Base-by-base conservation (phyloP, 2,113 vertebrate species). In the Geococcyx californianus region DNA sequence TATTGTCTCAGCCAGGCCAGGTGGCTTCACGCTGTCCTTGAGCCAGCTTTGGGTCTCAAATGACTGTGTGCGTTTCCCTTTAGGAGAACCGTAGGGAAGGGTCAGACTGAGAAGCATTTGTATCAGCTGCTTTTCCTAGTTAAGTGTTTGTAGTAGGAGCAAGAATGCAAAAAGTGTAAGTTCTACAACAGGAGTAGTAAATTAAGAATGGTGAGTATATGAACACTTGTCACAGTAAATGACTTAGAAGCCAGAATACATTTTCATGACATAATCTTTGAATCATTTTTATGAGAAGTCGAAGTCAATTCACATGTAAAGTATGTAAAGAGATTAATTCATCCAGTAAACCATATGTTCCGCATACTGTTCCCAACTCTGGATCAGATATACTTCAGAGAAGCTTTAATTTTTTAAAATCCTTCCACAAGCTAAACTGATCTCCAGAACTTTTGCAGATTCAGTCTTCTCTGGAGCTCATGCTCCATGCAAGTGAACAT, bases 251-350 rank as follows among this genome's bases (percentile, higher is more conserved):
- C 51, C 74, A 56, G 29, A 90, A 63, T 64, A 76, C 15, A 52
- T 88, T 92, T 94, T 90, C 24, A 40, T 93, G 90, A 95, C 80
- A 67, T 67, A 74, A 89, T 79, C 87, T 72, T 13, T 94, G 82
- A 95, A 92, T 97, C 90, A 94, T 95, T 96, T 95, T 96, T 95
- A 96, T 92, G 90, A 87, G 86, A 77, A 90, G 92, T 94, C 56
- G 26, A 60, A 93, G 60, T 75, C 68, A 91, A 81, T 86, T 93
- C 47, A 49, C 34, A 24, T 69, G 36, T 85, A 87, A 87, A 90
- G 42, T 90, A 75, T 78, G 33, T 84, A 78, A 80, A 91, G 73
- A 60, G 68, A 75, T 90, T 89, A 89, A 87, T 93, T 95, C 68
- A 73, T 84, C 79, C 73, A 96, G 72, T 92, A 84, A 90, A 84